A percentile compares a stretch with the other conserved stretches of the same genome.
Evolutionary conservation across 2,797 vertebrate genomes (phyloP).

Genomic region (Cuculus canorus): DNA sequence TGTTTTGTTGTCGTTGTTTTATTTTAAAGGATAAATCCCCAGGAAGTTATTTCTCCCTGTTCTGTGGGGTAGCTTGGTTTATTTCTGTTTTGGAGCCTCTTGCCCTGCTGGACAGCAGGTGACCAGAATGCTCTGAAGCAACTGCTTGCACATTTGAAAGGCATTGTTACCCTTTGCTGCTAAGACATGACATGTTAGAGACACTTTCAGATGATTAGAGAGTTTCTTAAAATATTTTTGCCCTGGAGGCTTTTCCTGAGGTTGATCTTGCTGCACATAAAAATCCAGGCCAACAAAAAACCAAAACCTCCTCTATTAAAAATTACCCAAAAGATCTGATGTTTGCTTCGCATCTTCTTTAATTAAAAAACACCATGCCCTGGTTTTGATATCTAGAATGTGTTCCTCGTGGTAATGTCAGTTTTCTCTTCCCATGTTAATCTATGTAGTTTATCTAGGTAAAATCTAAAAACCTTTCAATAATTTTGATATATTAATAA

Average conservation of each 20-base stretch:
- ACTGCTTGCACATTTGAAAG: background rate
- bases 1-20: too few species aligned
- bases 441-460: background rate
- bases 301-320: background rate
- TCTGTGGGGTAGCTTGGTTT: background rate
- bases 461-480: background rate
- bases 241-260: background rate
- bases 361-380: accelerated
- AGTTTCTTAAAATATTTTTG: background rate
- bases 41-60: accelerated
- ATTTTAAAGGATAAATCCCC: background rate
- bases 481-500: background rate
- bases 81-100: background rate
- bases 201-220: background rate
- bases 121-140: background rate
- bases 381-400: background rate
- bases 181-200: background rate
- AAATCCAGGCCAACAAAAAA: background rate
- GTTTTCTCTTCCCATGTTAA: background rate
- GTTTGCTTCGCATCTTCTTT: background rate
- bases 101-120: background rate
- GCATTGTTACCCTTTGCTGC: background rate
- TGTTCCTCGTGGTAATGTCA: background rate
- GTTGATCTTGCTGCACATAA: background rate
- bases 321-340: background rate